A percentile compares a stretch with the other conserved stretches of the same genome.
phyloP scores from a whole-genome alignment of 2,888 invertebrate genomes.

The Dioctria rufipes region DNA sequence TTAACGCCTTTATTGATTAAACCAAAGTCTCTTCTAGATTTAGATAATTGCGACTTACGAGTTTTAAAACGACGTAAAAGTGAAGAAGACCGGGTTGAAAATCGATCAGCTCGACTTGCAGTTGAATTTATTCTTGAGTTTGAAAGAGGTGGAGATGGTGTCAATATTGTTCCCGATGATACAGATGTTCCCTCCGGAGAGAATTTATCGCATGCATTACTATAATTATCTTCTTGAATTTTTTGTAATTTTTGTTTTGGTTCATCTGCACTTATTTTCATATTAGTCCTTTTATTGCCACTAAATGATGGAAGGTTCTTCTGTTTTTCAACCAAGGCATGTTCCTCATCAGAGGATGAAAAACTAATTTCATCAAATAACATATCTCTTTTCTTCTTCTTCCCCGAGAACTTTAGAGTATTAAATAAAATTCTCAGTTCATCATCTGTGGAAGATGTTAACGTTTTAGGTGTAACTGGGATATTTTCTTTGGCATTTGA shows the following conservation, averaged over 20 bases:
- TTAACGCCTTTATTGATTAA: slow-evolving; percentile 65
- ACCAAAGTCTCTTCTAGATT: slow-evolving; percentile 31
- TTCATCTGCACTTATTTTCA: background rate
- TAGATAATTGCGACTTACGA: background rate
- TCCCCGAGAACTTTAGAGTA: slow-evolving; percentile 66
- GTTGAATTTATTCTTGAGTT: background rate
- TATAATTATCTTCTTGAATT: background rate
- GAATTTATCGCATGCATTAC: background rate
- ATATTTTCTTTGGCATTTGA: background rate
- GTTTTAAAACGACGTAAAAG: background rate
- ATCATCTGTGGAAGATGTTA: slow-evolving; percentile 56
- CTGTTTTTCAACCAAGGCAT: background rate
- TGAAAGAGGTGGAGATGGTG: background rate
- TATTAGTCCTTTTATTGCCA: background rate
- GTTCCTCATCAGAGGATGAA: slow-evolving; percentile 58
- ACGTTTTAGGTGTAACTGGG: slow-evolving; percentile 30
- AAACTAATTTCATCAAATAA: slow-evolving; percentile 52
- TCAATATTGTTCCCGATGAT: slow-evolving; percentile 61
- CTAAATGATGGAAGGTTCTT: background rate
- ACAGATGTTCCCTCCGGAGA: slow-evolving; percentile 62
- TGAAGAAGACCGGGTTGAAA: too few species aligned
- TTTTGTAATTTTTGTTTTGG: slow-evolving; percentile 3
- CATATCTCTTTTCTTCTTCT: slow-evolving; percentile 55
- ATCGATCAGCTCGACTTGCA: too few species aligned
- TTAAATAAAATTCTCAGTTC: slow-evolving; percentile 66